These are phyloP conservation scores for Diaphora mendica DNA, from an alignment of 2,888 invertebrate genomes.

Conservation along the genomic window DNA sequence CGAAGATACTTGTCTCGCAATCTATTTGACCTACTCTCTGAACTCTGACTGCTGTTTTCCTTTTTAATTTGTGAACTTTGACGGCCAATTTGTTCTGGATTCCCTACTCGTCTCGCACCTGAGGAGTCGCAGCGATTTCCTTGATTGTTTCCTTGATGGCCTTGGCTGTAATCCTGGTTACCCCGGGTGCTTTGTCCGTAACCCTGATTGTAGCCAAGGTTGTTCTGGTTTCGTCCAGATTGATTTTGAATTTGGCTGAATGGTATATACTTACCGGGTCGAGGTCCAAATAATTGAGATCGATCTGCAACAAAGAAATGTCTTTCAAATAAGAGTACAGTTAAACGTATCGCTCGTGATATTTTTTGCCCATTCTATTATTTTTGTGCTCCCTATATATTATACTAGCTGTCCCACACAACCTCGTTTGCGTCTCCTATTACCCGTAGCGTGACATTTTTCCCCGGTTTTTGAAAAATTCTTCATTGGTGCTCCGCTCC, in stretches of 20 bases:
- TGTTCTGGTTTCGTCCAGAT: slow-evolving; percentile 37
- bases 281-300: slow-evolving; percentile 73
- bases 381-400: too few species aligned
- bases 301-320: slow-evolving; percentile 73
- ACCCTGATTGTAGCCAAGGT: slow-evolving; percentile 18
- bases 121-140: slow-evolving; percentile 22
- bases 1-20: too few species aligned
- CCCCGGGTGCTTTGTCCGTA: slow-evolving; percentile 27
- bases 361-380: too few species aligned
- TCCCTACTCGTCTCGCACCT: slow-evolving; percentile 35
- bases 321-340: not conserved
- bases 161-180: slow-evolving; percentile 34
- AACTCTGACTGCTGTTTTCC: slow-evolving; percentile 26
- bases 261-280: slow-evolving; percentile 72
- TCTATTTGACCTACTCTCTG: too few species aligned
- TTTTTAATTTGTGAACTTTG: slow-evolving; percentile 33
- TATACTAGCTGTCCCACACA: too few species aligned
- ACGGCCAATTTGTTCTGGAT: slow-evolving; percentile 26
- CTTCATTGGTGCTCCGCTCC: too few species aligned
- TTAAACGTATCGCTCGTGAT: too few species aligned
- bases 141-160: slow-evolving; percentile 34
- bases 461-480: too few species aligned
- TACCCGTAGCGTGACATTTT: too few species aligned
- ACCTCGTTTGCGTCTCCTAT: too few species aligned
- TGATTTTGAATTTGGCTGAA: slow-evolving; percentile 36